Conservation (phyloP, 2,113 vertebrate genomes). For the Stigmatopora argus region DNA sequence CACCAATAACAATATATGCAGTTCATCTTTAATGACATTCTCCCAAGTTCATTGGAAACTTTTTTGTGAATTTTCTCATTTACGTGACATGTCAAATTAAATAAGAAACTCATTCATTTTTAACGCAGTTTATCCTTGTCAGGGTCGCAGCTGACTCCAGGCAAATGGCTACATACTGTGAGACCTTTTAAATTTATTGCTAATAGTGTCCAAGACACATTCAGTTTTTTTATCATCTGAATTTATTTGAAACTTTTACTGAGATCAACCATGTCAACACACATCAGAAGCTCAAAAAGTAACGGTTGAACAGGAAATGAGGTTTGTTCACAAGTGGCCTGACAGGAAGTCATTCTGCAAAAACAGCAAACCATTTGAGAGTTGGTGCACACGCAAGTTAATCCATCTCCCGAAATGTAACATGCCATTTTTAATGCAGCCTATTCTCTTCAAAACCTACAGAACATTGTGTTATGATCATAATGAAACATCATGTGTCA, state of each 20-base stretch:
- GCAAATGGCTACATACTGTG: no score
- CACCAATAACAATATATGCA: neutral
- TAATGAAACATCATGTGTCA: no score
- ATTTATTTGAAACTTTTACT: neutral
- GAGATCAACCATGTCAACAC: neutral
- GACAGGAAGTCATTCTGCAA: constrained; percentile 66
- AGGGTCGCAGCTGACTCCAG: constrained; percentile 9
- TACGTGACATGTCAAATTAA: no score
- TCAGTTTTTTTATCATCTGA: neutral
- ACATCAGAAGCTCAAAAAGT: constrained; percentile 22
- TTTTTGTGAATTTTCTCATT: no score
- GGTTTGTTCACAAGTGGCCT: constrained; percentile 26
- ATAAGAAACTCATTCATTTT: no score
- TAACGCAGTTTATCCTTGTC: no score
- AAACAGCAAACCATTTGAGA: constrained; percentile 41
- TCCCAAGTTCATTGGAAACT: neutral
- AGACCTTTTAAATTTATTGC: neutral
- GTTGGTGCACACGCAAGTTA: constrained; percentile 31
- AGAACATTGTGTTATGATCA: no score
- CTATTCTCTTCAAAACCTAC: no score
- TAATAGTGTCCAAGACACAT: neutral
- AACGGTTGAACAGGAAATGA: constrained; percentile 55
- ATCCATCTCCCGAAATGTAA: constrained; percentile 12
- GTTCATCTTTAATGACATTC: neutral
- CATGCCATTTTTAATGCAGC: neutral